Percentiles rank a stretch among this genome's conserved stretches.
Conservation (phyloP, 2,797 vertebrate genomes). For the Trachops cirrhosus region DNA sequence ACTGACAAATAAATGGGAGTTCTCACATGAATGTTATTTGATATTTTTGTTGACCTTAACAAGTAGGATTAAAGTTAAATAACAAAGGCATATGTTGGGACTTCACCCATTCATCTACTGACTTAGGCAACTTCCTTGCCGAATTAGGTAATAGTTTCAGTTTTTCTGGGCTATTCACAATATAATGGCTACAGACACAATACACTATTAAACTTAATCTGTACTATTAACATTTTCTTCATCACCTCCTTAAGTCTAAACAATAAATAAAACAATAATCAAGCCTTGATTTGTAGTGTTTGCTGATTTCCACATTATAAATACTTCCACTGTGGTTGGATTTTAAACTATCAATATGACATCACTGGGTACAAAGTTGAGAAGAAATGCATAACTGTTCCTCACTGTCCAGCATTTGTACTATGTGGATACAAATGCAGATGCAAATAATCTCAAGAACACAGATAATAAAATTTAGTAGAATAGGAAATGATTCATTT, state of each 20-base stretch:
- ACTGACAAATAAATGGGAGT: not conserved
- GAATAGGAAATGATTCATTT: slow-evolving; percentile 4
- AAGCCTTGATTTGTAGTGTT: slow-evolving; percentile 9
- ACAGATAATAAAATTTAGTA: not conserved
- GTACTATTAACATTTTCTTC: not conserved
- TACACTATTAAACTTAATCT: not conserved
- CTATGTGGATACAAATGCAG: not conserved
- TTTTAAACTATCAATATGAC: not conserved
- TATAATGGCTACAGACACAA: not conserved
- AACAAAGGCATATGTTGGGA: not conserved
- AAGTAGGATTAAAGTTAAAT: slow-evolving; percentile 33
- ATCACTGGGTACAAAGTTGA: not conserved
- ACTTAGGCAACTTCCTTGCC: not conserved
- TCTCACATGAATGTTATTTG: not conserved
- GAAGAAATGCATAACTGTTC: not conserved
- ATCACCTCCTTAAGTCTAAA: not conserved
- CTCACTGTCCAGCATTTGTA: not conserved
- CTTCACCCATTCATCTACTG: not conserved
- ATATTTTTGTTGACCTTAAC: slow-evolving; percentile 28
- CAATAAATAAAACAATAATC: slow-evolving; percentile 4
- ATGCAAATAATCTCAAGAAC: slow-evolving; percentile 35
- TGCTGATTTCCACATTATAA: slow-evolving; percentile 8
- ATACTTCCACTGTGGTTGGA: not conserved
- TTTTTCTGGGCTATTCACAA: not conserved
- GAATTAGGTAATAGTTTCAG: not conserved